Evolutionary conservation across 2,113 vertebrate species (phyloP).

Genomic region (Brachyistius frenatus): DNA sequence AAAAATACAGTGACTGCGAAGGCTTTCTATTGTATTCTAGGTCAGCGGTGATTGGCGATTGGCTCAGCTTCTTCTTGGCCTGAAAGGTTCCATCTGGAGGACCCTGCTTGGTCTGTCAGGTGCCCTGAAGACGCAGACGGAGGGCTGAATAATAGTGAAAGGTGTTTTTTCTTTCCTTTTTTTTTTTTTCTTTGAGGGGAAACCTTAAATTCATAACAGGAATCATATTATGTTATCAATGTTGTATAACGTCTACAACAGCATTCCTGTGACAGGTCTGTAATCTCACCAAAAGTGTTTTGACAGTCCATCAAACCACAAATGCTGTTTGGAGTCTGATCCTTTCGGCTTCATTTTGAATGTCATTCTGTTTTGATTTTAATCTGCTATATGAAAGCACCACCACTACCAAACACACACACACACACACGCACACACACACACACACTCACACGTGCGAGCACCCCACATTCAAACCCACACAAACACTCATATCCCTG

Average conservation of each 20-base stretch:
- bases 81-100: not conserved
- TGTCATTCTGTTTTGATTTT: slow-evolving; percentile 72
- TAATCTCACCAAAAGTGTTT: slow-evolving; percentile 63
- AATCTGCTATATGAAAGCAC: slow-evolving; percentile 71
- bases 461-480: slow-evolving; percentile 4
- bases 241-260: slow-evolving; percentile 44
- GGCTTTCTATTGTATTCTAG: too few relatives aligned
- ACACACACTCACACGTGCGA: slow-evolving; percentile 9
- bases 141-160: slow-evolving; percentile 21
- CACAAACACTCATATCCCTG: slow-evolving; percentile 34
- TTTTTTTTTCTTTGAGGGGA: not conserved
- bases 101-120: slow-evolving; percentile 30
- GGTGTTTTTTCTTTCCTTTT: not conserved
- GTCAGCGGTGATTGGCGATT: too few relatives aligned
- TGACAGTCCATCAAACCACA: slow-evolving; percentile 72
- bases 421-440: not conserved
- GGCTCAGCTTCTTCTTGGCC: too few relatives aligned
- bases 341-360: slow-evolving; percentile 70
- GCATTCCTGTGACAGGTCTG: slow-evolving; percentile 65
- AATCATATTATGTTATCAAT: slow-evolving; percentile 67
- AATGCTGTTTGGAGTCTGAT: slow-evolving; percentile 51
- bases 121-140: not conserved
- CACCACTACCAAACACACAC: not conserved
- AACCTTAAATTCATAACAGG: slow-evolving; percentile 50
- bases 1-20: too few relatives aligned